Percentiles rank a stretch among this genome's conserved stretches.
phyloP scores from a whole-genome alignment of 1,140 invertebrate species.

The Andricus grossulariae region DNA sequence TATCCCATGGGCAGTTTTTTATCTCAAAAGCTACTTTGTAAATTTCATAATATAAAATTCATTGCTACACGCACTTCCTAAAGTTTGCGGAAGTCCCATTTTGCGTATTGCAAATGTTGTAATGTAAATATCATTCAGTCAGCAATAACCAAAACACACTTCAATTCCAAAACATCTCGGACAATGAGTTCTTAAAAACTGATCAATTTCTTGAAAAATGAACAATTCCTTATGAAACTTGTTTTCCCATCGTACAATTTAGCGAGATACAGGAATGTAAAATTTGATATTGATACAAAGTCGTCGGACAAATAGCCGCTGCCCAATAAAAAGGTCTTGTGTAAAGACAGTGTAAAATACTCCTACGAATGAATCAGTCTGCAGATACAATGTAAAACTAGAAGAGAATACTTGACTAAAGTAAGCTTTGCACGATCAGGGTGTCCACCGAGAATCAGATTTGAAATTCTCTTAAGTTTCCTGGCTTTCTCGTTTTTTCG shows the following conservation, averaged over 20 bases:
- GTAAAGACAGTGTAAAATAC: conserved; percentile 13
- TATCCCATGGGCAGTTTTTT: too few species aligned
- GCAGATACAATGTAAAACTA: conserved; percentile 19
- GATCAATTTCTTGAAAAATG: too few species aligned
- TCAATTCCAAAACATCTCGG: too few species aligned
- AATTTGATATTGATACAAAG: neutral
- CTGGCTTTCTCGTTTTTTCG: neutral
- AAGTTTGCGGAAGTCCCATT: too few species aligned
- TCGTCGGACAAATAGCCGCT: conserved; percentile 25
- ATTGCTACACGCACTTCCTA: too few species aligned
- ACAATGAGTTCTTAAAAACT: too few species aligned
- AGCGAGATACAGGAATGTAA: conserved; percentile 10
- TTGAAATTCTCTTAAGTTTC: neutral
- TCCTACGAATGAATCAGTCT: conserved; percentile 29
- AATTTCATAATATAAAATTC: too few species aligned
- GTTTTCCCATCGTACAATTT: neutral
- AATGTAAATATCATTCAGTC: too few species aligned
- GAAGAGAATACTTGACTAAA: conserved; percentile 27
- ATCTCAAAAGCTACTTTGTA: too few species aligned
- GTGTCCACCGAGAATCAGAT: neutral
- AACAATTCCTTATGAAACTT: neutral
- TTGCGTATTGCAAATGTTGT: too few species aligned
- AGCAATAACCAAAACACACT: too few species aligned
- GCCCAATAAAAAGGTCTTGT: conserved; percentile 24
- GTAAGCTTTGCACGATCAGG: conserved; percentile 1